Evolutionary conservation across 2,888 invertebrate species (phyloP), one percentile per base, ranked within the genome.

Genomic region (Limnephilus auricula): DNA sequence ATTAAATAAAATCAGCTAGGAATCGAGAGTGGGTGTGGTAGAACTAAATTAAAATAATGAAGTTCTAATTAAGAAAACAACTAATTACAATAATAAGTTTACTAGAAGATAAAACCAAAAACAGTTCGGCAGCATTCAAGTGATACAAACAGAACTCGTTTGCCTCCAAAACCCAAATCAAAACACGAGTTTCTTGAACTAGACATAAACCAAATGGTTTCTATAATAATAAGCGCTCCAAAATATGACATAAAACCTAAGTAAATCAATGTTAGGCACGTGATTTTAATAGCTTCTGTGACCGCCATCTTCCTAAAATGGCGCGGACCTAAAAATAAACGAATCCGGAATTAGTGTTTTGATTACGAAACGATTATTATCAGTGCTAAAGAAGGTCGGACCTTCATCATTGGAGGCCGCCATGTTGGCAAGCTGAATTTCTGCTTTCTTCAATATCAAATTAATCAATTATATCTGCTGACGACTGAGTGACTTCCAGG

Each of bases 261-360:
- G 82, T 82, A 40, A 85, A 40, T 40, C 85, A 40, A 85, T n/a
- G 40, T 45, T 40, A 85, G 85, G 45, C 30, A 40, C 85, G 30
- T 30, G 85, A 32, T 37, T 85, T 85, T 85, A 40, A 85, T 85
- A n/a, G 30, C 25, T 30, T 34, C 85, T 15, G 85, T 85, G 85
- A 13, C 85, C 85, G 85, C 85, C 85, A 85, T 85, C 37, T 85
- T 85, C 85, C 85, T 10, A 85, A 85, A 85, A 85, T 85, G 85
- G 85, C 85, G 85, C 85, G 85, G 85, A 32, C 85, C 40, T 45
- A 40, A 85, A 85, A 85, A 85, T 32, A 45, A 85, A 40, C 85
- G 85, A n/a, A 40, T 40, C 85, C 85, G 85, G 85, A 85, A 85
- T 85, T 85, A 85, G 40, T 65, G 65, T n/a, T 85, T 37, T 85